Conservation (phyloP, 2,113 vertebrate species). For the Entosphenus tridentatus region DNA sequence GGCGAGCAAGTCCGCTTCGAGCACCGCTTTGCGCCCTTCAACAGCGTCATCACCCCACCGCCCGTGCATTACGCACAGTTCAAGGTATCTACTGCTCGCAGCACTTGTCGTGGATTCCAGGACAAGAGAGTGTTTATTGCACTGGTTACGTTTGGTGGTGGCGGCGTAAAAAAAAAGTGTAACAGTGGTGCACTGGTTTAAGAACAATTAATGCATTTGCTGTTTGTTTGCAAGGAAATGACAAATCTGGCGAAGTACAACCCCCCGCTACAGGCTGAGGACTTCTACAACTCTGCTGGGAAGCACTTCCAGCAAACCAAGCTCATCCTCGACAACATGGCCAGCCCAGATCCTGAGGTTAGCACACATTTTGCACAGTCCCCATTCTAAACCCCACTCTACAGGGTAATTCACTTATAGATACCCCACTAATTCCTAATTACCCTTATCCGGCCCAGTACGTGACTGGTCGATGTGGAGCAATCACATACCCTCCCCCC, state of each 20-base stretch:
- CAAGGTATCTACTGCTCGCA: conserved; percentile 32
- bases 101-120: too few relatives aligned
- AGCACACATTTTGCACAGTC: not conserved
- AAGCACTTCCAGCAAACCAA: conserved; percentile 98
- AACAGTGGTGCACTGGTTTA: not conserved
- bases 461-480: too few relatives aligned
- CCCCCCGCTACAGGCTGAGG: conserved; percentile 71
- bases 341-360: conserved; percentile 57
- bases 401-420: too few relatives aligned
- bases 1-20: conserved; percentile 94
- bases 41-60: conserved; percentile 85
- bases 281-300: conserved; percentile 86
- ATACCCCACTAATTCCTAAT: too few relatives aligned
- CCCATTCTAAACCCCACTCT: too few relatives aligned
- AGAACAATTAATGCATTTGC: conserved; percentile 5
- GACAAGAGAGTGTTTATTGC: too few relatives aligned
- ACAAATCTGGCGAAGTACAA: conserved; percentile 94
- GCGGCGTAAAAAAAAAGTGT: too few relatives aligned
- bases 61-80: conserved; percentile 94
- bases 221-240: conserved; percentile 47
- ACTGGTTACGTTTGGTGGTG: too few relatives aligned
- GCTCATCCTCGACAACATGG: conserved; percentile 85
- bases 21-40: conserved; percentile 92
- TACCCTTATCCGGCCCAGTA: too few relatives aligned
- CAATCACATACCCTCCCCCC: too few relatives aligned